Conservation (phyloP, 2,113 vertebrate species). For the Psilopsiagon aurifrons region DNA sequence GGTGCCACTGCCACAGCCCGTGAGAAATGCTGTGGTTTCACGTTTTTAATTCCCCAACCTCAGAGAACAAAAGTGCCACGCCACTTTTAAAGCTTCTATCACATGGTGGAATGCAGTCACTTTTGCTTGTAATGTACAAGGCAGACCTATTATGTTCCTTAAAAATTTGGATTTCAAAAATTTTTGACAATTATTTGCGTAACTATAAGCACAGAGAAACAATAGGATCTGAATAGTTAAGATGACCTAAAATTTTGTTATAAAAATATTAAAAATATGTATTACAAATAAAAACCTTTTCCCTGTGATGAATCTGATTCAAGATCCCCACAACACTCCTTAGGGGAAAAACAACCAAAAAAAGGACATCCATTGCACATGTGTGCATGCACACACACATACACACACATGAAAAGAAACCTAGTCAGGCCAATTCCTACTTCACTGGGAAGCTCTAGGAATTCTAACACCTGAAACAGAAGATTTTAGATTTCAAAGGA, state of each 20-base stretch:
- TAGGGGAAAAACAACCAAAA: neutral
- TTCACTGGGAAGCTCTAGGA: neutral
- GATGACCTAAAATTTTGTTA: neutral
- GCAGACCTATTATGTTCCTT: neutral
- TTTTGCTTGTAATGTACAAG: neutral
- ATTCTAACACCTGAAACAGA: neutral
- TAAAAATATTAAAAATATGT: neutral
- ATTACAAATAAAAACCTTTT: neutral
- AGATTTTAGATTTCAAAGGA: neutral
- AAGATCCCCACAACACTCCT: neutral
- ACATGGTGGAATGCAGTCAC: neutral
- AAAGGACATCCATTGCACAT: neutral
- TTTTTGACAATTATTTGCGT: neutral
- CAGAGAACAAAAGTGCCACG: neutral
- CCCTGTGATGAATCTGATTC: neutral
- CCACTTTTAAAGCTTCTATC: neutral
- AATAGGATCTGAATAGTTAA: neutral
- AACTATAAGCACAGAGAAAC: neutral
- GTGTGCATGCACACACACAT: accelerated
- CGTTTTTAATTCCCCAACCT: neutral
- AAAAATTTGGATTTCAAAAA: neutral
- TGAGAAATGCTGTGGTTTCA: neutral
- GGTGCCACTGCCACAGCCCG: neutral
- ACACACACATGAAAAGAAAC: neutral
- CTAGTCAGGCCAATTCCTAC: neutral